Evolutionary conservation across 2,888 invertebrate species (phyloP), one percentile per base, ranked within the genome.

Genomic region (Eumacrocentrus americanus): DNA sequence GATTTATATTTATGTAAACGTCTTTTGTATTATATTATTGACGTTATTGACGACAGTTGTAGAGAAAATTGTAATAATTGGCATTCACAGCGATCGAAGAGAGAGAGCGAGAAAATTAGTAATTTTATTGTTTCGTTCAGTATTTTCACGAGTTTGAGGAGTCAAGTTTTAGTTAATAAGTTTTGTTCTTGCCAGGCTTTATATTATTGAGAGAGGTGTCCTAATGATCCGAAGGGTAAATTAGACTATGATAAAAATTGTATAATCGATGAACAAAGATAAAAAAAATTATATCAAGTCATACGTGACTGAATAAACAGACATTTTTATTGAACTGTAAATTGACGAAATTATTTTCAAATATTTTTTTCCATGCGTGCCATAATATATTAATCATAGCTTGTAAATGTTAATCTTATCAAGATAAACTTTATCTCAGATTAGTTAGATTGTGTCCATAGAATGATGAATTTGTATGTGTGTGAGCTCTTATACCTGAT

Each of bases 301-400:
- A 55, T 52, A 51, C 63, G 60, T 50, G 54, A 35, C 61, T 52
- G 29, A 73, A 70, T 72, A 72, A 72, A 72, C 58, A 53, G 72
- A 72, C 62, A 64, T 67, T 70, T 59, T 64, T 63, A 64, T 67
- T 62, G 57, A 66, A 46, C 52, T 58, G 53, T 44, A 58, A 61
- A 18, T 29, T 25, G 14, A 47, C 20, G 37, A n/a, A 52, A 52
- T 37, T 35, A 4, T 20, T n/a, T 9, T 37, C 14, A 20, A 37
- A 20, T 7, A 11, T 29, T 6, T 29, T 29, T 29, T n/a, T n/a
- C n/a, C n/a, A n/a, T n/a, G n/a, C n/a, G n/a, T n/a, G n/a, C n/a
- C n/a, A n/a, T n/a, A n/a, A 29, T 29, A 29, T 29, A 29, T 29
- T 29, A 29, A 29, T 29, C 9, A 6, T 29, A 6, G 29, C 9